phyloP scores from a whole-genome alignment of 2,797 vertebrate genomes.

The Cichlasoma orientale region DNA sequence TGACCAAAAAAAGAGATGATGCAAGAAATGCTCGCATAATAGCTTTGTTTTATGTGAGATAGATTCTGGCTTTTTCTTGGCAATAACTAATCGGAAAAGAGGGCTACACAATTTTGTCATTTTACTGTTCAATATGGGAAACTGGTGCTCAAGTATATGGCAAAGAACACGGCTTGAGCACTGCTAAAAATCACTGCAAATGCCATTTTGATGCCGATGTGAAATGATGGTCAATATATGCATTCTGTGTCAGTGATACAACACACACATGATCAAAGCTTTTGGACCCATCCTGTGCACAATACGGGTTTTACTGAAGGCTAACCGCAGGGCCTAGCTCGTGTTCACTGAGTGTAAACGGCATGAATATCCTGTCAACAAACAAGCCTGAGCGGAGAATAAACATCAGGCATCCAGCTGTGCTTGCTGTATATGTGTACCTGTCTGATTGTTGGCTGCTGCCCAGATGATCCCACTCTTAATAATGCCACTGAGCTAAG shows the following conservation, averaged over 20 bases:
- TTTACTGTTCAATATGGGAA: not conserved
- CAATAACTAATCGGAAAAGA: conserved; percentile 20
- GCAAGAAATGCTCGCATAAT: conserved; percentile 46
- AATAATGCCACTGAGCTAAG: conserved; percentile 5
- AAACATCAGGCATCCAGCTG: conserved; percentile 24
- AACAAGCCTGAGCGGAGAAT: conserved; percentile 17
- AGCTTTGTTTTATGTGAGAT: conserved; percentile 34
- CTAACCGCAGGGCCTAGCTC: not conserved
- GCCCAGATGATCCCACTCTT: conserved; percentile 10
- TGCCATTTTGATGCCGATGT: not conserved
- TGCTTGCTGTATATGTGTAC: conserved; percentile 8
- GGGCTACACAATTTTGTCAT: not conserved
- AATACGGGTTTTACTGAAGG: not conserved
- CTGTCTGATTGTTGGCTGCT: conserved; percentile 20
- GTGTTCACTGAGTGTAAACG: not conserved
- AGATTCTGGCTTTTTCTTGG: conserved; percentile 8
- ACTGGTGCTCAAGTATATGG: not conserved
- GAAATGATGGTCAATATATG: not conserved
- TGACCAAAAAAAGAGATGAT: conserved; percentile 37
- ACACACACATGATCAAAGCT: conserved; percentile 7
- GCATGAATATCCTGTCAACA: conserved; percentile 14
- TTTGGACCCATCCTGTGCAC: not conserved
- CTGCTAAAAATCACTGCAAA: not conserved
- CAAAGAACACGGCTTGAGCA: not conserved
- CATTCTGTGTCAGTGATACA: not conserved